Evolutionary conservation across 92 coral and sea anemone genomes (phyloP).

Genomic region (Zoanthus solanderi): DNA sequence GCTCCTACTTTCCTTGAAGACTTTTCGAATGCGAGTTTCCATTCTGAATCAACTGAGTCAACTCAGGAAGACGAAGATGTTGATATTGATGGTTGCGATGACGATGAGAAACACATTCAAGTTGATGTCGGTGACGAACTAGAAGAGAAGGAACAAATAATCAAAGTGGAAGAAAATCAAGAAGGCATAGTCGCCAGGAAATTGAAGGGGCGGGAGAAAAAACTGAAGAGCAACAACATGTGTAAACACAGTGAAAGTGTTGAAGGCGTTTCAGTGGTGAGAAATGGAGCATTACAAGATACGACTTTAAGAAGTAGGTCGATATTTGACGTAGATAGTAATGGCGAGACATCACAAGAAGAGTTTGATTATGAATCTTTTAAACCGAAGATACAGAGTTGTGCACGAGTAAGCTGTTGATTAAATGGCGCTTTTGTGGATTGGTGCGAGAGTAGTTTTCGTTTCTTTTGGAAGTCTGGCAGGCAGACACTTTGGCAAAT

Average conservation of each 20-base stretch:
- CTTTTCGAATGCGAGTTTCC: conserved; percentile 26
- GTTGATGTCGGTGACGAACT: conserved; percentile 62
- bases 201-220: background rate
- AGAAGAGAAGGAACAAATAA: conserved; percentile 38
- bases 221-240: background rate
- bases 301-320: conserved; percentile 27
- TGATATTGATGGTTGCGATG: conserved; percentile 66
- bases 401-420: conserved; percentile 84
- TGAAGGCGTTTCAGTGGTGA: conserved; percentile 4
- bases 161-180: conserved; percentile 50
- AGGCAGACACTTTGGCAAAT: no score
- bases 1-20: conserved; percentile 51
- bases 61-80: conserved; percentile 83
- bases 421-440: background rate
- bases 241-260: conserved; percentile 53
- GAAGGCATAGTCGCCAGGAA: conserved; percentile 24
- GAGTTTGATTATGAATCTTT: conserved; percentile 73
- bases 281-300: conserved; percentile 6
- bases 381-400: conserved; percentile 81
- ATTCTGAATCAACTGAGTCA: conserved; percentile 66
- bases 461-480: no score
- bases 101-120: conserved; percentile 61
- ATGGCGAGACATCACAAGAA: conserved; percentile 7
- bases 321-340: conserved; percentile 6
- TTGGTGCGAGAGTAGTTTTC: no score